Evolutionary conservation across 2,888 invertebrate species (phyloP).

Genomic region (Sphinx pinastri): DNA sequence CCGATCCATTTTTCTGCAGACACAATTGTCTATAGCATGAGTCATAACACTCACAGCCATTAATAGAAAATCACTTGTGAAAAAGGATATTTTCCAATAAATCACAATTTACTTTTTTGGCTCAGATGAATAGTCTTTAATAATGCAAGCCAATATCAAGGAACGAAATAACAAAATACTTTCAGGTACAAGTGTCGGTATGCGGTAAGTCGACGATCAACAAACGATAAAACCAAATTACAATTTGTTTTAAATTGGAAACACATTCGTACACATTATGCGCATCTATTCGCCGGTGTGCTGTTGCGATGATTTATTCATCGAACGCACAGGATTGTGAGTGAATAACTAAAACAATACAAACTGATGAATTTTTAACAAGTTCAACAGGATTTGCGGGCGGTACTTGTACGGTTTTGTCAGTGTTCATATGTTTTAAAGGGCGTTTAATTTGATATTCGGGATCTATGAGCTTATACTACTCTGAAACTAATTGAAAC

Average conservation of each 20-base stretch:
- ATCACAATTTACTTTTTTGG: no score
- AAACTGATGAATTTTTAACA: slow-evolving; percentile 36
- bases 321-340: slow-evolving; percentile 49
- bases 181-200: background rate
- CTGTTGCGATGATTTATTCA: slow-evolving; percentile 61
- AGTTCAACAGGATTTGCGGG: slow-evolving; percentile 31
- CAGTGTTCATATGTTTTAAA: background rate
- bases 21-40: no score
- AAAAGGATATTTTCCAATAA: no score
- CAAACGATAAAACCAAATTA: slow-evolving; percentile 30
- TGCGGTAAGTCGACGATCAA: slow-evolving; percentile 12
- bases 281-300: slow-evolving; percentile 55
- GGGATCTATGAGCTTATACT: no score
- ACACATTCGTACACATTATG: slow-evolving; percentile 50
- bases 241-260: slow-evolving; percentile 49
- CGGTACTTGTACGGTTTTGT: background rate
- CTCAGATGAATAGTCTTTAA: no score
- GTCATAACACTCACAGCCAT: no score
- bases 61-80: no score
- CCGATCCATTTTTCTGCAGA: no score
- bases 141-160: no score
- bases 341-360: slow-evolving; percentile 30
- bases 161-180: no score
- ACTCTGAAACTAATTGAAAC: no score
- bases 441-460: no score